These are phyloP conservation scores for Drosophila murphyi DNA, from an alignment of 1,140 invertebrate genomes.

Conservation along the genomic window DNA sequence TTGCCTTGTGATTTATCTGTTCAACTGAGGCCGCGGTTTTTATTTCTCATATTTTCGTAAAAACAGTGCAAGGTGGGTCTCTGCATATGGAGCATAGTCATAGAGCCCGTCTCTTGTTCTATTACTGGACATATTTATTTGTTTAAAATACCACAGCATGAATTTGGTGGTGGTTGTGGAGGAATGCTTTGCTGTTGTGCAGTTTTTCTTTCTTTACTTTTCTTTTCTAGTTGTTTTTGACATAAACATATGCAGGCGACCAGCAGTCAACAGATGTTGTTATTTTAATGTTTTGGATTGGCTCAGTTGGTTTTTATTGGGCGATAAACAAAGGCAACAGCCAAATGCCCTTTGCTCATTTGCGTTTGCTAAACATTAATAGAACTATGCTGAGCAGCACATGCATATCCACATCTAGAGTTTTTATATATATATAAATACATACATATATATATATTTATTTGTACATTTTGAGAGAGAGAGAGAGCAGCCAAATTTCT, in stretches of 20 bases:
- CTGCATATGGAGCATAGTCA: constrained; percentile 17
- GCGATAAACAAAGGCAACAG: constrained; percentile 52
- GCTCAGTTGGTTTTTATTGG: constrained; percentile 27
- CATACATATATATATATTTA: constrained; percentile 11
- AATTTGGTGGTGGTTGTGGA: background rate
- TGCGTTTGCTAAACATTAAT: constrained; percentile 69
- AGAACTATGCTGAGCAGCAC: constrained; percentile 56
- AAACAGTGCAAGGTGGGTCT: background rate
- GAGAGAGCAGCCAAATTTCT: constrained; percentile 28
- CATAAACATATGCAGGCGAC: constrained; percentile 37
- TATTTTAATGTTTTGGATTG: constrained; percentile 5
- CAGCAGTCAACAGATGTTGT: constrained; percentile 37
- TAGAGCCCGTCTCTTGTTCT: constrained; percentile 5
- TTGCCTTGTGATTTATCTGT: constrained; percentile 28
- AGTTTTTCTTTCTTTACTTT: constrained; percentile 17
- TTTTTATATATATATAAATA: constrained; percentile 3
- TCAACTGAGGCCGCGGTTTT: constrained; percentile 23
- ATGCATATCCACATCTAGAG: constrained; percentile 21
- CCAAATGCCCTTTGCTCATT: constrained; percentile 50
- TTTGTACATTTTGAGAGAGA: background rate
- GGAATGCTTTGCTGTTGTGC: constrained; percentile 24
- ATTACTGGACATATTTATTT: constrained; percentile 38
- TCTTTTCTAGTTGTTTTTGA: constrained; percentile 4
- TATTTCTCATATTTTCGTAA: background rate
- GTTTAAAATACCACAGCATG: constrained; percentile 4